Evolutionary conservation across 2,888 invertebrate genomes (phyloP).

Genomic region (Eupsilia transversa): DNA sequence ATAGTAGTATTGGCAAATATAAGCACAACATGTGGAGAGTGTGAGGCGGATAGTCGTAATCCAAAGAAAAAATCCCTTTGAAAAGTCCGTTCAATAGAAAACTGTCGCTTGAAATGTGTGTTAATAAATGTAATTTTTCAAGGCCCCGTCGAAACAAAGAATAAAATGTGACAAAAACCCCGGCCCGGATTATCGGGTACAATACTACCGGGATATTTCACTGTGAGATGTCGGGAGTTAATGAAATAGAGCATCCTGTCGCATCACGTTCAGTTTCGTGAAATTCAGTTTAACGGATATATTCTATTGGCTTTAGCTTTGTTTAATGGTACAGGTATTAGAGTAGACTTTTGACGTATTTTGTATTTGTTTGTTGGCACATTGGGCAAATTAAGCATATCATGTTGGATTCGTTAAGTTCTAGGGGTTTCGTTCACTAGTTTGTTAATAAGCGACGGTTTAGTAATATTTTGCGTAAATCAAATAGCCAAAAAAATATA

Average conservation of each 20-base stretch:
- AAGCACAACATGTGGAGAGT: too few species aligned
- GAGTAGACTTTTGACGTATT: background rate
- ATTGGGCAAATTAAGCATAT: background rate
- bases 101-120: background rate
- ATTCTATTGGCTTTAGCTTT: background rate
- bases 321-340: too few species aligned
- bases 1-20: too few species aligned
- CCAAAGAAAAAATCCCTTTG: background rate
- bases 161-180: slow-evolving; percentile 1
- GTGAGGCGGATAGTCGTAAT: too few species aligned
- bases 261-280: background rate
- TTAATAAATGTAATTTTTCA: background rate
- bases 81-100: background rate
- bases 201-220: too few species aligned
- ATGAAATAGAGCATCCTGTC: background rate
- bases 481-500: background rate
- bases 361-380: background rate
- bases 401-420: too few species aligned
- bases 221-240: background rate
- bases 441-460: background rate
- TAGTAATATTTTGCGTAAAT: background rate
- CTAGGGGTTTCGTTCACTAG: background rate
- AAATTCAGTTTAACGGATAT: background rate
- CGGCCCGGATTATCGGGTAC: background rate
- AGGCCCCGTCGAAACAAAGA: background rate